phyloP scores from a whole-genome alignment of 2,888 invertebrate species.

The Leptarthrus brevirostris region DNA sequence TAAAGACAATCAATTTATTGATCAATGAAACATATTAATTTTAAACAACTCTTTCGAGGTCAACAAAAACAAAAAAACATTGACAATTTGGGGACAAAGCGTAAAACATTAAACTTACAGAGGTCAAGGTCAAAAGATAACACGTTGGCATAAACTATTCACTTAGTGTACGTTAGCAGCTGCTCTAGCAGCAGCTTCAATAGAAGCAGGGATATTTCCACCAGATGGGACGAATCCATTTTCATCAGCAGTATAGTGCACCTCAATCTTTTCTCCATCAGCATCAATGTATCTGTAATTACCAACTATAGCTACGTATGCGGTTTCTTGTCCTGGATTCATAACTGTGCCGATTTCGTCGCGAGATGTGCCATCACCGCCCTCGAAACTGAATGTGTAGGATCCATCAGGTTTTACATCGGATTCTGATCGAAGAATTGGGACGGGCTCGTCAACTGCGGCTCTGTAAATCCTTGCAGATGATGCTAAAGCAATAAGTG shows the following conservation, averaged over 20 bases:
- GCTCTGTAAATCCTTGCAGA: slow-evolving; percentile 51
- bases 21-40: background rate
- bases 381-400: slow-evolving; percentile 59
- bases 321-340: slow-evolving; percentile 59
- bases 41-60: background rate
- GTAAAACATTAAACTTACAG: background rate
- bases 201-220: slow-evolving; percentile 60
- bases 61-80: background rate
- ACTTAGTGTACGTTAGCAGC: slow-evolving; percentile 54
- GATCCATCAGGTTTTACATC: slow-evolving; percentile 60
- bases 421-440: slow-evolving; percentile 60
- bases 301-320: slow-evolving; percentile 61
- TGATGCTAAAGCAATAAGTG: slow-evolving; percentile 42
- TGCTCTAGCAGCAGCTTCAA: slow-evolving; percentile 61
- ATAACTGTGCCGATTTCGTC: slow-evolving; percentile 59
- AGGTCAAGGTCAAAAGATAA: background rate
- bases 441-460: slow-evolving; percentile 55
- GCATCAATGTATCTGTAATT: slow-evolving; percentile 63
- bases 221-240: slow-evolving; percentile 65
- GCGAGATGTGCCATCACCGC: slow-evolving; percentile 61
- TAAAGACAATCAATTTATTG: background rate
- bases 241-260: slow-evolving; percentile 64
- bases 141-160: background rate
- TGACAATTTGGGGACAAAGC: background rate
- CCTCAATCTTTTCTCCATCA: slow-evolving; percentile 62